Evolutionary conservation across 1,140 invertebrate species (phyloP), one percentile per base, ranked within the genome.

Genomic region (Lerema accius): DNA sequence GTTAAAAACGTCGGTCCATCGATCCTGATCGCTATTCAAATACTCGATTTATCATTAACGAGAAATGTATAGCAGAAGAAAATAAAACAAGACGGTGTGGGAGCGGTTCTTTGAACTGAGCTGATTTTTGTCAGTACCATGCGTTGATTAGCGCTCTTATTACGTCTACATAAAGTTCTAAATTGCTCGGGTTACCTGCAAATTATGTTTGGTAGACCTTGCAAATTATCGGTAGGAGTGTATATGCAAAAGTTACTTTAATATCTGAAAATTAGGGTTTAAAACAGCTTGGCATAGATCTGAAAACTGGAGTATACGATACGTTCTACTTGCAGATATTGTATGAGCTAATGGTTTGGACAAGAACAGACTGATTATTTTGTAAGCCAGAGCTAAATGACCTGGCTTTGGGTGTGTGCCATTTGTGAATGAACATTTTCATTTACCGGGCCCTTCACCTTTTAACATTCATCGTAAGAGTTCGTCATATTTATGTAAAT

Each of bases 51-150:
- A 82, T 82, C 76, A 81, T 76, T 78, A 78, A 74, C 79, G 73
- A 80, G 75, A 82, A 79, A 73, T 81, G 71, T 60, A 71, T 50
- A 63, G 66, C 70, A 84, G 82, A 86, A 86, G 84, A 79, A 43
- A 73, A 66, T 37, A 37, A 37, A 37, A 37, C 35, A 64, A 63
- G 67, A 53, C 63, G 7, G 73, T 80, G 78, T 79, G 81, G 75
- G 79, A 73, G 74, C 68, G 65, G 80, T 80, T 79, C 78, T 74
- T 79, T 85, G 80, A 80, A 83, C 80, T 73, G 37, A 35, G 19
- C 11, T 26, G 19, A 48, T 19, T 49, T 32, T 15, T 0, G 17
- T 7, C 28, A 32, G 4, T 13, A 14, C 26, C 4, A 10, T 13
- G 32, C 16, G 40, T 16, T 26, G 43, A 45, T 39, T n/a, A 51